Evolutionary conservation across 2,888 invertebrate species (phyloP).

Genomic region (Agrotis puta): DNA sequence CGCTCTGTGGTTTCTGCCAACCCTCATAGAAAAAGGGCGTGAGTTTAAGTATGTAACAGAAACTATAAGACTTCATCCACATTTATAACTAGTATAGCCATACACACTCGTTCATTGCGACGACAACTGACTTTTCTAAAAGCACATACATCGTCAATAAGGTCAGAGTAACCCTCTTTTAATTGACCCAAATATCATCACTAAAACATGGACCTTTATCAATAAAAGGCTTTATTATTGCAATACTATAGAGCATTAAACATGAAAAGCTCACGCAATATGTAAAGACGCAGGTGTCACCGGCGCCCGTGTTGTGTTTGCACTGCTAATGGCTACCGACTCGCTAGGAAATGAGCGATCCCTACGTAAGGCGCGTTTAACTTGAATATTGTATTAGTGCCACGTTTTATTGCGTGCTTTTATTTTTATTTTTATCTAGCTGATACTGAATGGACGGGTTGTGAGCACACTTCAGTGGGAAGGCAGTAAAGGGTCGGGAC

Average conservation of each 20-base stretch:
- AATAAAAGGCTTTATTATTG: conserved; percentile 55
- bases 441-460: conserved; percentile 3
- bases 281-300: conserved; percentile 82
- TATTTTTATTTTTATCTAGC: conserved; percentile 28
- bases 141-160: too few species aligned
- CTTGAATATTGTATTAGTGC: conserved; percentile 52
- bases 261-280: conserved; percentile 71
- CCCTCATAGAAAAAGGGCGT: too few species aligned
- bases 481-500: neutral
- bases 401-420: conserved; percentile 24
- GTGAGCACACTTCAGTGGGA: conserved; percentile 9
- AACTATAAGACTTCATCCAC: too few species aligned
- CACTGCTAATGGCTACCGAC: conserved; percentile 82
- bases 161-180: too few species aligned
- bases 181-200: neutral
- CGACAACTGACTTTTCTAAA: too few species aligned
- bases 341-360: conserved; percentile 80
- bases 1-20: too few species aligned
- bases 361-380: conserved; percentile 68
- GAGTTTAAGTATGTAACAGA: too few species aligned
- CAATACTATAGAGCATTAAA: conserved; percentile 65
- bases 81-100: too few species aligned
- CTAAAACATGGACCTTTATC: neutral
- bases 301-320: conserved; percentile 82
- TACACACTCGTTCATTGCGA: too few species aligned